Percentiles rank a stretch among this genome's conserved stretches.
Conservation (phyloP, 2,797 vertebrate species). For the Chrysocyon brachyurus region DNA sequence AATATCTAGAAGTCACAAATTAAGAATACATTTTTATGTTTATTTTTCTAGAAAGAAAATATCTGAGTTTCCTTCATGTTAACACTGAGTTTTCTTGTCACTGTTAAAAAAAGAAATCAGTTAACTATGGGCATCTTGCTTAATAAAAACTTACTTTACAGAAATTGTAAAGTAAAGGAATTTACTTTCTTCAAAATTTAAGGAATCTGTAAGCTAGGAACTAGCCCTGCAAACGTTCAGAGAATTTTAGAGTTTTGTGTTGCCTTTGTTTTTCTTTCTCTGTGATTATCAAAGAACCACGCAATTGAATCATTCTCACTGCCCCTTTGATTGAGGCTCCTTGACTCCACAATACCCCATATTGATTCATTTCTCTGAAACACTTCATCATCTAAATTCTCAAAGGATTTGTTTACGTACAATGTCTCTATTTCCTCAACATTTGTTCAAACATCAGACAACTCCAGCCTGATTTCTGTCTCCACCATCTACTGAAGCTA, state of each 20-base stretch:
- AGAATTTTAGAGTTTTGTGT: background rate
- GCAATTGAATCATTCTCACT: background rate
- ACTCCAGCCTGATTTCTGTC: background rate
- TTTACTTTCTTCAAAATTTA: slow-evolving; percentile 10
- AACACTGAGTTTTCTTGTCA: background rate
- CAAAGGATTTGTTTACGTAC: background rate
- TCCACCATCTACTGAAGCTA: background rate
- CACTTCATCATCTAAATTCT: background rate
- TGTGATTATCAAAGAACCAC: background rate
- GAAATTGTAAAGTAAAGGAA: background rate
- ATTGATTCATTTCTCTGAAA: background rate
- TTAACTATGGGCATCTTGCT: background rate
- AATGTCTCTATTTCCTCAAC: background rate
- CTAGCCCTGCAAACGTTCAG: background rate
- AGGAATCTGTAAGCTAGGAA: background rate
- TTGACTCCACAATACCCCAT: background rate
- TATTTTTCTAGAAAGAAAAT: slow-evolving; percentile 35
- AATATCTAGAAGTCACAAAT: slow-evolving; percentile 30
- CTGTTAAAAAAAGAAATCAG: background rate
- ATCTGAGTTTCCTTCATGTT: background rate
- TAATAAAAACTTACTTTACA: background rate
- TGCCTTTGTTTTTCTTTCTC: background rate
- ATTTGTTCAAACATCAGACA: background rate
- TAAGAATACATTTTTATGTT: slow-evolving; percentile 35
- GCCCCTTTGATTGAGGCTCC: background rate